Conservation (phyloP, 1,140 invertebrate species). For the Leptestheria dahalacensis region DNA sequence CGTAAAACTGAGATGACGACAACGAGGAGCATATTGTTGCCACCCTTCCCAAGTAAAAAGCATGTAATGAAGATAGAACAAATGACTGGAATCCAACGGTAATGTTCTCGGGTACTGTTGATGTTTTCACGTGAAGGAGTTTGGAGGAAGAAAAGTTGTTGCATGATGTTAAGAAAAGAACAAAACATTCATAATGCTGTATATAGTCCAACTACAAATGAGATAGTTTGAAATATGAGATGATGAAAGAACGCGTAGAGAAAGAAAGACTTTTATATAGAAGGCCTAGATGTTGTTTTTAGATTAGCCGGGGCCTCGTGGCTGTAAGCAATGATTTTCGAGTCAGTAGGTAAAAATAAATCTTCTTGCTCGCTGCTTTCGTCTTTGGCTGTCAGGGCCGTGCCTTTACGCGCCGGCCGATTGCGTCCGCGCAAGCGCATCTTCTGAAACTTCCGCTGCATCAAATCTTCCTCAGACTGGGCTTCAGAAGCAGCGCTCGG, state of each 20-base stretch:
- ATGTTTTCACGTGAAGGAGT: no score
- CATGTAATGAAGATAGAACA: no score
- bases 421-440: background rate
- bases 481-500: conserved; percentile 3
- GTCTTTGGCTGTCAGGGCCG: background rate
- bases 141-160: no score
- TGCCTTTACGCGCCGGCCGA: background rate
- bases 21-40: no score
- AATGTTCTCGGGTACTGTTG: no score
- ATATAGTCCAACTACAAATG: no score
- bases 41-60: no score
- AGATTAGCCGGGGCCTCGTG: background rate
- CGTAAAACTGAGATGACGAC: no score
- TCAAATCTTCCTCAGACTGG: conserved; percentile 7
- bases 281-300: background rate
- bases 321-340: background rate
- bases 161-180: no score
- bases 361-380: background rate
- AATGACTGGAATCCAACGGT: no score
- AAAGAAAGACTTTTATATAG: background rate
- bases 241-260: background rate
- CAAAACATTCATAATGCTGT: no score
- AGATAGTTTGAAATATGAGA: no score
- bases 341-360: background rate
- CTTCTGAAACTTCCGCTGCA: conserved; percentile 9